These are phyloP conservation scores for Drosophila tsacasi DNA, from an alignment of 1,140 invertebrate species.

Conservation along the genomic window DNA sequence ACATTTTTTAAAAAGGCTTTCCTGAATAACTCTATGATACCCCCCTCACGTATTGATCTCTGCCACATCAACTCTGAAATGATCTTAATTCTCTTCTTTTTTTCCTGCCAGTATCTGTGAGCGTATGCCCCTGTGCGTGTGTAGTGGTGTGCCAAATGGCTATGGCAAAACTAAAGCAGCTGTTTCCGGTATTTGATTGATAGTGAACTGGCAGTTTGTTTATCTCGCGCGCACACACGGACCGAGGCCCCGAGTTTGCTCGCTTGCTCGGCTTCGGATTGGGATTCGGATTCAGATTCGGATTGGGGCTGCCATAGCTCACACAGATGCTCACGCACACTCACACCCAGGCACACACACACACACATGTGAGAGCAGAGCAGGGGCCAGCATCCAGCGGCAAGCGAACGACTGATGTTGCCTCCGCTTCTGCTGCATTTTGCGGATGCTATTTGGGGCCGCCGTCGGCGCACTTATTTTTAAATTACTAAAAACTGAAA, in stretches of 20 bases:
- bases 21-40: not conserved
- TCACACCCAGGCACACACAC: conserved; percentile 5
- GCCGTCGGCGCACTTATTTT: conserved; percentile 81
- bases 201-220: conserved; percentile 85
- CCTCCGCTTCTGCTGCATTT: conserved; percentile 64
- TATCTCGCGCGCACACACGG: conserved; percentile 77
- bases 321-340: conserved; percentile 40
- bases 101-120: not conserved
- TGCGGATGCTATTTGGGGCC: conserved; percentile 82
- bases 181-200: conserved; percentile 85
- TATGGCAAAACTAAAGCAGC: conserved; percentile 85
- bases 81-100: conserved; percentile 8
- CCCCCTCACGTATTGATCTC: not conserved
- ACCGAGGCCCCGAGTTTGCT: conserved; percentile 44
- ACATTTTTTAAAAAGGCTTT: not conserved
- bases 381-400: conserved; percentile 39
- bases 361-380: not conserved
- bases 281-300: conserved; percentile 28
- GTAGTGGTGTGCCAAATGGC: conserved; percentile 79
- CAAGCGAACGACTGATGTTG: conserved; percentile 21
- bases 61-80: conserved; percentile 3
- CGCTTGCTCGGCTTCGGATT: conserved; percentile 32
- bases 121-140: conserved; percentile 22
- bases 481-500: conserved; percentile 80
- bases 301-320: conserved; percentile 42